Base-by-base conservation (phyloP, 1,140 invertebrate species). In the Stegodyphus dumicola region DNA sequence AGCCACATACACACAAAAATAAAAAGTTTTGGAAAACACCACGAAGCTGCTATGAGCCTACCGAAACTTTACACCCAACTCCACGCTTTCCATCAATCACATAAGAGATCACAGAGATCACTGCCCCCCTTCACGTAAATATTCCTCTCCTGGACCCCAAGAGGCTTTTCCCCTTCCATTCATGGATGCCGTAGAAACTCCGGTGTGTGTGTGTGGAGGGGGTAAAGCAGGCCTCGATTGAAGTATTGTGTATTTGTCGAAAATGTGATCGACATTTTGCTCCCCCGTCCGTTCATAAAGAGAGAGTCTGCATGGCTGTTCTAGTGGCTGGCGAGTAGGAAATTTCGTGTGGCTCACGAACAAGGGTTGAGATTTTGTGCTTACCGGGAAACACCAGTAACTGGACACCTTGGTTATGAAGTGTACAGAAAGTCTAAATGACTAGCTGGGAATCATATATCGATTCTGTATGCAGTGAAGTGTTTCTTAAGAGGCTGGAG, bases 231-330 rank as follows among this genome's bases (percentile, higher is more conserved):
- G 18, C 9, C 13, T 69, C 67, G 77, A 80, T 74, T 53, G 79
- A 73, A 81, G 73, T 85, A 85, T 85, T 85, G 81, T 85, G 74
- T 83, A 56, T 75, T 74, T 75, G 80, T 75, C 56, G 81, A 85
- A 77, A 66, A 56, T 85, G 74, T 85, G 81, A 85, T 85, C 71
- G 81, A 85, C 81, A 51, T 85, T 83, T 83, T 18, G 54, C 17
- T 48, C 69, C 70, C 77, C 18, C 67, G 49, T 10, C 33, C 33
- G 10, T 2, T 48, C n/a, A 75, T 66, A 54, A 53, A 18, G 76
- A 48, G 66, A 51, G 48, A 60, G 9, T 60, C 56, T 60, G 56
- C 56, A 60, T 60, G 33, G 64, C 33, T 33, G 33, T 33, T 33
- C 33, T 33, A 33, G 33, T 33, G 33, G 33, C 33, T 33, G 33